Evolutionary conservation across 2,113 vertebrate genomes (phyloP).

Genomic region (Ptychochromis oligacanthus): DNA sequence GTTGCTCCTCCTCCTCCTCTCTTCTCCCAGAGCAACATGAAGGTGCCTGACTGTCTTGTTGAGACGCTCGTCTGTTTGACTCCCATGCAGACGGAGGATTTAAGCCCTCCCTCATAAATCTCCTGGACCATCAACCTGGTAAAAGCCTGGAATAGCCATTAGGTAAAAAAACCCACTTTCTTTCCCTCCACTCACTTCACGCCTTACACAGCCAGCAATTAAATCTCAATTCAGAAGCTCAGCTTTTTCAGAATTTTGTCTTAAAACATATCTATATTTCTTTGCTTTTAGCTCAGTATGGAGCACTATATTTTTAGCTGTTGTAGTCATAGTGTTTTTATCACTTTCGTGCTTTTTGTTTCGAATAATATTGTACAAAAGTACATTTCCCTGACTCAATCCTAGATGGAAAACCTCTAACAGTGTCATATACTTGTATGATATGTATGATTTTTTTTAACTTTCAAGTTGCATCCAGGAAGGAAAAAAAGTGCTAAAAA

Average conservation of each 20-base stretch:
- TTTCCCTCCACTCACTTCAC: background rate
- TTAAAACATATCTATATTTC: no score
- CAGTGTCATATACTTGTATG: background rate
- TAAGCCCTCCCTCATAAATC: constrained; percentile 63
- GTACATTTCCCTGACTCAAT: background rate
- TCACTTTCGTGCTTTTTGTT: background rate
- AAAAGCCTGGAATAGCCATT: constrained; percentile 66
- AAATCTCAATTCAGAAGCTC: background rate
- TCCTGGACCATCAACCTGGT: constrained; percentile 49
- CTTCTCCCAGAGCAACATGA: constrained; percentile 32
- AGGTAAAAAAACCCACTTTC: constrained; percentile 27
- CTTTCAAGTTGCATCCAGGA: background rate
- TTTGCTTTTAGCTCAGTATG: no score
- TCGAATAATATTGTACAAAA: background rate
- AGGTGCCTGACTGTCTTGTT: constrained; percentile 34
- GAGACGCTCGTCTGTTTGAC: constrained; percentile 36
- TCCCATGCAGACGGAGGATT: constrained; percentile 37
- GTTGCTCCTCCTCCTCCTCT: constrained; percentile 8
- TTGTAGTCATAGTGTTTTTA: accelerated
- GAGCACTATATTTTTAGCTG: no score
- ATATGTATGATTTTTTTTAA: constrained; percentile 5
- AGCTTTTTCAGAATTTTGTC: no score
- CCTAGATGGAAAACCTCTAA: constrained; percentile 29
- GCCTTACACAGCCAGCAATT: constrained; percentile 35
- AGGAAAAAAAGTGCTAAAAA: constrained; percentile 7